Percentiles rank a stretch among this genome's conserved stretches.
Evolutionary conservation across 2,113 vertebrate species (phyloP).

Genomic region (Campylomormyrus numenius): DNA sequence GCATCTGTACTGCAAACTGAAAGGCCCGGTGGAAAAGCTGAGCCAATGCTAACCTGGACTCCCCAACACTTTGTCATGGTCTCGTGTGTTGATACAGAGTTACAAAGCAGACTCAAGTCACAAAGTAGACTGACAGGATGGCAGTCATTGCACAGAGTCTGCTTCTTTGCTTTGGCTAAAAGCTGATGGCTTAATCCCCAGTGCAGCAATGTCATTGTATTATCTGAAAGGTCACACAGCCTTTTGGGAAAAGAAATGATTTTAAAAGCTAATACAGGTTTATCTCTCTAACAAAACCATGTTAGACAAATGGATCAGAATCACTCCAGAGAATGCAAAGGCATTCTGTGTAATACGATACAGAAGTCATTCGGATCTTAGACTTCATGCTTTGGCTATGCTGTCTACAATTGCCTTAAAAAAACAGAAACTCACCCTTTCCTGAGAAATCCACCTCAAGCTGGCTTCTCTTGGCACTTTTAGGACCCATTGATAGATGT

Average conservation of each 20-base stretch:
- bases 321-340: background rate
- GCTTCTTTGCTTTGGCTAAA: background rate
- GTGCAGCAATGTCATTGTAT: background rate
- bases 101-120: background rate
- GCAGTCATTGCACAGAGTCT: background rate
- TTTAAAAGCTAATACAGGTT: constrained; percentile 2
- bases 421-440: background rate
- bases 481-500: background rate
- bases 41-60: background rate
- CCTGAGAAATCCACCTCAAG: background rate
- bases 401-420: background rate
- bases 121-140: background rate
- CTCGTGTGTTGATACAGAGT: background rate
- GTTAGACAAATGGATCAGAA: constrained; percentile 10
- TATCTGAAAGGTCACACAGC: background rate
- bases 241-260: background rate
- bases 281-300: constrained; percentile 2
- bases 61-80: background rate
- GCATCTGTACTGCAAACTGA: background rate
- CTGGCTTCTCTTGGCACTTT: background rate
- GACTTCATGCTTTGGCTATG: background rate
- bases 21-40: background rate
- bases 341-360: background rate
- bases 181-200: background rate
- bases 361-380: background rate